Percentiles rank a stretch among this genome's conserved stretches.
phyloP scores from a whole-genome alignment of 1,140 invertebrate genomes.

The Luehdorfia chinensis region DNA sequence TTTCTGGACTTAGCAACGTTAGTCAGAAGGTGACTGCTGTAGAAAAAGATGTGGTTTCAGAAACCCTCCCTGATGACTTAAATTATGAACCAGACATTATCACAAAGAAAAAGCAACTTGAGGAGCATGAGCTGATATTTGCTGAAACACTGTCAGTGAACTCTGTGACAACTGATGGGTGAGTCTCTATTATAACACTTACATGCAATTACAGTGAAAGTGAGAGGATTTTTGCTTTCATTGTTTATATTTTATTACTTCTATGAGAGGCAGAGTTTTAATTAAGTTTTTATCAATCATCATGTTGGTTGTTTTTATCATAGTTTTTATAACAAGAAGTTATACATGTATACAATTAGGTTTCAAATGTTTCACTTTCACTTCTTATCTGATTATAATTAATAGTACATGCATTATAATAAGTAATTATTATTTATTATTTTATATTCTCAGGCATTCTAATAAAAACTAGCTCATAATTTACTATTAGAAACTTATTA shows the following conservation, averaged over 20 bases:
- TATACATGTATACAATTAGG: neutral
- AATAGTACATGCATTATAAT: neutral
- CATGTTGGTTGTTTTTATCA: neutral
- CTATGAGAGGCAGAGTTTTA: neutral
- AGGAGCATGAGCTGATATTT: conserved; percentile 66
- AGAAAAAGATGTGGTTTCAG: conserved; percentile 21
- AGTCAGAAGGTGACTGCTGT: conserved; percentile 47
- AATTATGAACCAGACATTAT: conserved; percentile 17
- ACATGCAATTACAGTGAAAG: conserved; percentile 27
- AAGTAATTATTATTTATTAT: neutral
- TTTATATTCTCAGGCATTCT: too few relatives aligned
- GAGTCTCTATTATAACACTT: conserved; percentile 41
- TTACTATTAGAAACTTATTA: too few relatives aligned
- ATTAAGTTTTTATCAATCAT: conserved; percentile 1
- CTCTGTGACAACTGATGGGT: conserved; percentile 77
- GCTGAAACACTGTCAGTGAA: conserved; percentile 74
- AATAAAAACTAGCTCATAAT: too few relatives aligned
- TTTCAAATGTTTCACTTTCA: neutral
- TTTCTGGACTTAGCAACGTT: conserved; percentile 65
- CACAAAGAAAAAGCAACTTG: conserved; percentile 23
- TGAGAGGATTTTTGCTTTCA: conserved; percentile 2
- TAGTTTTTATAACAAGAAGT: neutral
- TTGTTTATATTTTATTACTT: neutral
- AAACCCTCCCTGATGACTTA: conserved; percentile 21
- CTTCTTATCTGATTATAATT: neutral